These are phyloP conservation scores for Idaea biselata DNA, from an alignment of 2,888 invertebrate species.

Conservation along the genomic window DNA sequence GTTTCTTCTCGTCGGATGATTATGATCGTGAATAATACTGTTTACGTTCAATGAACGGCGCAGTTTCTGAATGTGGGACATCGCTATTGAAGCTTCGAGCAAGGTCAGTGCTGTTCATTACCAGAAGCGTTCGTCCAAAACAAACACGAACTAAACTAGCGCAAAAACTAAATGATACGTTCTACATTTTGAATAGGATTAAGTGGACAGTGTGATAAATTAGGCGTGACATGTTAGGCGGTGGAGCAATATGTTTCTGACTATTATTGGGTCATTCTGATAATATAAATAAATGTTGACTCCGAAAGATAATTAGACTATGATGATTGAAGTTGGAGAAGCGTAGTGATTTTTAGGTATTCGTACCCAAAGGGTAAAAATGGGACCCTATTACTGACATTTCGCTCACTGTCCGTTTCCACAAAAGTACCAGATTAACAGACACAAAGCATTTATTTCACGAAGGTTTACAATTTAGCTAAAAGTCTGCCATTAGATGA, in stretches of 20 bases:
- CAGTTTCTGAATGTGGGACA: conserved; percentile 38
- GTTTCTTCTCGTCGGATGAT: conserved; percentile 30
- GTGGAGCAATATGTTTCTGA: not conserved
- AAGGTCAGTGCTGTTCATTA: conserved; percentile 40
- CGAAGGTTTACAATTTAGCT: not conserved
- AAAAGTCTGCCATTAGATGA: not conserved
- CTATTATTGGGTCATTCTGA: not conserved
- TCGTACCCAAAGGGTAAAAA: too few relatives aligned
- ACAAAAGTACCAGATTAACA: not conserved
- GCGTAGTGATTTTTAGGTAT: too few relatives aligned
- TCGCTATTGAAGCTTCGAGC: conserved; percentile 38
- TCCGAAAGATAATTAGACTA: not conserved
- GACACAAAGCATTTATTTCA: not conserved
- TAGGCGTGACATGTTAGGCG: not conserved
- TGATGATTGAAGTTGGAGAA: not conserved
- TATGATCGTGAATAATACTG: conserved; percentile 36
- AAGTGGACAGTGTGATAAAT: conserved; percentile 1
- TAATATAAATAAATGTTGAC: not conserved
- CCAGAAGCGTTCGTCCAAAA: conserved; percentile 22
- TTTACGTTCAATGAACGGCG: conserved; percentile 38
- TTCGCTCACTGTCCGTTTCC: too few relatives aligned
- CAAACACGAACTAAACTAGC: not conserved
- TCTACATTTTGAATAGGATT: not conserved
- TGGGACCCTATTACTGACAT: too few relatives aligned
- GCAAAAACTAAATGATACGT: not conserved